A percentile compares a stretch with the other conserved stretches of the same genome.
phyloP scores from a whole-genome alignment of 1,140 invertebrate species.

The Ditylenchus dipsaci region DNA sequence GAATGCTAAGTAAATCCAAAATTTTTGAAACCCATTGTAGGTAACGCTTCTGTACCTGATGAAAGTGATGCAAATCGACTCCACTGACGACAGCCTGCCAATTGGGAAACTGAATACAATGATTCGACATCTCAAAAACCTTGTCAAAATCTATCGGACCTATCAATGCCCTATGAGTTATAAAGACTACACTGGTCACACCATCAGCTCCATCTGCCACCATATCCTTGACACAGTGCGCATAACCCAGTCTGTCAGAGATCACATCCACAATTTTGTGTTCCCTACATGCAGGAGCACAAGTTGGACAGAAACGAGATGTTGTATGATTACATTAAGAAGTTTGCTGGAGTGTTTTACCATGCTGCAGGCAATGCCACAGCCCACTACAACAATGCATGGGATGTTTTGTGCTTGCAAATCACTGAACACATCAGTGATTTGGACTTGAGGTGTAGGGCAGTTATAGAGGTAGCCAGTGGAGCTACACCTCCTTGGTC shows the following conservation, averaged over 20 bases:
- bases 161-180: slow-evolving; percentile 27
- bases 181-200: slow-evolving; percentile 10
- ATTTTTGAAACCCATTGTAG: background rate
- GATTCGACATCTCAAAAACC: slow-evolving; percentile 17
- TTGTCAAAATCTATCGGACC: slow-evolving; percentile 5
- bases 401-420: slow-evolving; percentile 21
- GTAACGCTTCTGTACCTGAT: background rate
- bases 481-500: slow-evolving; percentile 22
- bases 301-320: slow-evolving; percentile 20
- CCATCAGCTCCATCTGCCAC: slow-evolving; percentile 17
- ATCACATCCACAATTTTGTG: slow-evolving; percentile 24
- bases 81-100: background rate
- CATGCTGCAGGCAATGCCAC: background rate
- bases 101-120: slow-evolving; percentile 5
- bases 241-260: slow-evolving; percentile 13
- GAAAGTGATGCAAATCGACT: background rate
- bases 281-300: slow-evolving; percentile 27
- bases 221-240: slow-evolving; percentile 21
- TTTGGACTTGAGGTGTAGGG: slow-evolving; percentile 14
- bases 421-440: slow-evolving; percentile 26
- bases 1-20: too few relatives aligned
- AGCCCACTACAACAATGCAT: slow-evolving; percentile 12
- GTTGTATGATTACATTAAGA: slow-evolving; percentile 24
- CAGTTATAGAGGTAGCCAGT: slow-evolving; percentile 22
- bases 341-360: slow-evolving; percentile 11